Conservation (phyloP, 2,888 invertebrate species). For the Muscina levida region DNA sequence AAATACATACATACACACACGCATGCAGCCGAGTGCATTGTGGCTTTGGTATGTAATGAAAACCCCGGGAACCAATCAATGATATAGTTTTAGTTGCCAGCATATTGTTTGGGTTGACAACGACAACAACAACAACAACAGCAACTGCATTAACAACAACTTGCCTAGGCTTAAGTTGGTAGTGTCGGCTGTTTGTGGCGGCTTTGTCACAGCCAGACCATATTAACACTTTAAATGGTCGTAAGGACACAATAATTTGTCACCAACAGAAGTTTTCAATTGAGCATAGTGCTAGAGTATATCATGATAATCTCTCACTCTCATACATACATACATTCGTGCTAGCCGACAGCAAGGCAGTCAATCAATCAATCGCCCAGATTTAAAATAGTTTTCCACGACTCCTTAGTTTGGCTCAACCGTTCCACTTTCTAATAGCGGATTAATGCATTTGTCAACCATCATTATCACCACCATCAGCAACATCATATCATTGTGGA, state of each 20-base stretch:
- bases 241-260: constrained; percentile 55
- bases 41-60: constrained; percentile 5
- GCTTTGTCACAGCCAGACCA: constrained; percentile 45
- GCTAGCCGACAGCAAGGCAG: background rate
- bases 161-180: constrained; percentile 16
- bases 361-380: constrained; percentile 19
- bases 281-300: no score
- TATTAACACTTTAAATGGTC: constrained; percentile 59
- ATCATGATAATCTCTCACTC: no score
- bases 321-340: no score
- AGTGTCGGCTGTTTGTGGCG: constrained; percentile 30
- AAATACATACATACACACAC: background rate
- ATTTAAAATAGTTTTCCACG: constrained; percentile 1
- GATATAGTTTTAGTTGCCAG: constrained; percentile 44
- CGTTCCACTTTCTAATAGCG: constrained; percentile 43
- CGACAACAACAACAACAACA: no score
- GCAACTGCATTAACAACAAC: background rate
- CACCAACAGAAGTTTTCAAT: constrained; percentile 32
- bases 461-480: background rate
- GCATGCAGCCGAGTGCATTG: background rate
- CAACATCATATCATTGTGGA: no score
- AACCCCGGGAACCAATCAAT: constrained; percentile 51
- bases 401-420: background rate
- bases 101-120: constrained; percentile 45
- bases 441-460: constrained; percentile 21